Conservation (phyloP, 1,140 invertebrate genomes). For the Phortica variegata region DNA sequence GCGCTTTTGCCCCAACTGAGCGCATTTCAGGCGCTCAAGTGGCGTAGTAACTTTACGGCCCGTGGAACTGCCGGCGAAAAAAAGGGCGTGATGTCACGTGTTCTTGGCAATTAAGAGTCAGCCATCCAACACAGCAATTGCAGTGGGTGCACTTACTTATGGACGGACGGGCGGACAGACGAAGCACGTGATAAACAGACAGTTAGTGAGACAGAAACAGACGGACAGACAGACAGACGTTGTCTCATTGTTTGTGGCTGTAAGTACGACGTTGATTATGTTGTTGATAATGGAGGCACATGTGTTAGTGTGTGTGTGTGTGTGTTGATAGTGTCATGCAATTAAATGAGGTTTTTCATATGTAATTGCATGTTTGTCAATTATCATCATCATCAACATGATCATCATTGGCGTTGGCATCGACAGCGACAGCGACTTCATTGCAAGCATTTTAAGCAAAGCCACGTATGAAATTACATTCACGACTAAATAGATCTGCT, state of each 20-base stretch:
- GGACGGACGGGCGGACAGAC: too few relatives aligned
- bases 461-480: too few relatives aligned
- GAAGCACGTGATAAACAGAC: neutral
- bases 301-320: neutral
- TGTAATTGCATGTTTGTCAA: constrained; percentile 22
- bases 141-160: neutral
- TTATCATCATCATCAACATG: too few relatives aligned
- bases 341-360: constrained; percentile 37
- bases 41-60: constrained; percentile 36
- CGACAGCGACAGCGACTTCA: too few relatives aligned
- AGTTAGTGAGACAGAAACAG: constrained; percentile 4
- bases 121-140: constrained; percentile 9
- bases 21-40: constrained; percentile 25
- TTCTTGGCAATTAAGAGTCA: too few relatives aligned
- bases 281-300: constrained; percentile 37
- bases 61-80: too few relatives aligned
- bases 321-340: constrained; percentile 19
- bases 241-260: constrained; percentile 12
- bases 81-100: constrained; percentile 40
- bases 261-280: constrained; percentile 45
- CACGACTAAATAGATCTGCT: too few relatives aligned
- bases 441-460: neutral
- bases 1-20: too few relatives aligned
- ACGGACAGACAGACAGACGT: neutral
- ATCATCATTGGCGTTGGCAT: too few relatives aligned